Evolutionary conservation across 2,113 vertebrate species (phyloP).

Genomic region (Macroglossus sobrinus): DNA sequence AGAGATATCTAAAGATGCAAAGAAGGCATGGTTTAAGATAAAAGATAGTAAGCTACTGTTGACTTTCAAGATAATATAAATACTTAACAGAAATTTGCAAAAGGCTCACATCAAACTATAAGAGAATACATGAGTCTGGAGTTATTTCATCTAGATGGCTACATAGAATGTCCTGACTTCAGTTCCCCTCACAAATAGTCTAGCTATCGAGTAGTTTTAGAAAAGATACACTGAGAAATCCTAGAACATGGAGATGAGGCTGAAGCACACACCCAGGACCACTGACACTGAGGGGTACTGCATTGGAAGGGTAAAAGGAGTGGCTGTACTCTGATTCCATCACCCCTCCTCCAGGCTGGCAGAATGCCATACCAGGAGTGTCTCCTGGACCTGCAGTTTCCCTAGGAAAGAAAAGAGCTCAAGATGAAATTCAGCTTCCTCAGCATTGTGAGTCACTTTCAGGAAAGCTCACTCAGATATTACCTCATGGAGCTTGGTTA

Average conservation of each 20-base stretch:
- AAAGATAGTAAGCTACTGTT: neutral
- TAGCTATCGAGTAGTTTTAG: neutral
- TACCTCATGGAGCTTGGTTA: neutral
- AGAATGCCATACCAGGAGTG: neutral
- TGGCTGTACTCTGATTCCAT: too few relatives aligned
- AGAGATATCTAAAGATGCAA: neutral
- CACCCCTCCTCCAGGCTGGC: too few relatives aligned
- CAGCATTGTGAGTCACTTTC: neutral
- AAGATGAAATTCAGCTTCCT: neutral
- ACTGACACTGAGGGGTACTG: neutral
- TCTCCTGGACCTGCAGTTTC: neutral
- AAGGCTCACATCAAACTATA: neutral
- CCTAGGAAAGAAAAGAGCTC: too few relatives aligned
- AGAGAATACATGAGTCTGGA: neutral
- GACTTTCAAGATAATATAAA: neutral
- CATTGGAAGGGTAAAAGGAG: neutral
- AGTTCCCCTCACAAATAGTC: neutral
- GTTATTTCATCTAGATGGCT: neutral
- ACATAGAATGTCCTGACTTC: neutral
- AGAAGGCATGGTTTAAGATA: neutral
- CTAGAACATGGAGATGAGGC: neutral
- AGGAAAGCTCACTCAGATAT: neutral
- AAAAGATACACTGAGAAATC: neutral
- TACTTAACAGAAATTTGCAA: neutral
- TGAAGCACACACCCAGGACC: neutral